Conservation (phyloP, 2,113 vertebrate genomes). For the Labeo rohita region DNA sequence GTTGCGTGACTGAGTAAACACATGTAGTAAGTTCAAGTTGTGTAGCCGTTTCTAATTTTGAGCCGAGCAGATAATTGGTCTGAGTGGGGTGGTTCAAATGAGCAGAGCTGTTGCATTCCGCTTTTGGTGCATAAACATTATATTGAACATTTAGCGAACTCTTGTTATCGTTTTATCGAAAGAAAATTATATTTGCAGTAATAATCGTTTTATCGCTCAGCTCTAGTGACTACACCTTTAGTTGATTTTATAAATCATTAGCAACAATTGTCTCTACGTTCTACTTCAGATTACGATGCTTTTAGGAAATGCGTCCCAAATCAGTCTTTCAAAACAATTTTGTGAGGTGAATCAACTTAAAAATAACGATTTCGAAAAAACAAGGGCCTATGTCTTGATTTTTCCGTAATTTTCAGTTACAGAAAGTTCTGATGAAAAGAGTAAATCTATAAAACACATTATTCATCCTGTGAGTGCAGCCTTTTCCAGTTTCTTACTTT, state of each 20-base stretch:
- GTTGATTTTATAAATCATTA: not conserved
- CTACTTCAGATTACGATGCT: not conserved
- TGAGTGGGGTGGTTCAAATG: too few species aligned
- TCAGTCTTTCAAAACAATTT: not conserved
- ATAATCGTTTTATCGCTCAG: too few species aligned
- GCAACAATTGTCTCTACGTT: not conserved
- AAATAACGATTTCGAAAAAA: not conserved
- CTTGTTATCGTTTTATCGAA: too few species aligned
- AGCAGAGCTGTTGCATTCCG: too few species aligned
- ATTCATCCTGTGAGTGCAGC: slow-evolving; percentile 7
- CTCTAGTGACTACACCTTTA: not conserved
- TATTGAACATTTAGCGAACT: too few species aligned
- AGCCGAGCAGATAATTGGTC: too few species aligned
- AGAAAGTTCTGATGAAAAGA: not conserved
- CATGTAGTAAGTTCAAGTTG: too few species aligned
- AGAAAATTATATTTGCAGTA: too few species aligned
- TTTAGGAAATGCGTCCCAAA: not conserved
- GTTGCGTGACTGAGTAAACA: too few species aligned
- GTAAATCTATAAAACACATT: slow-evolving; percentile 1
- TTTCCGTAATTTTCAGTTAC: not conserved
- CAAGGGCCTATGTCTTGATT: too few species aligned
- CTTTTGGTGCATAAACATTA: too few species aligned
- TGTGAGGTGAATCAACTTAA: not conserved
- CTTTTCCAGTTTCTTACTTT: not conserved
- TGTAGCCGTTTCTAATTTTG: too few species aligned